Conservation (phyloP, 2,797 vertebrate species). For the Decapterus maruadsi region DNA sequence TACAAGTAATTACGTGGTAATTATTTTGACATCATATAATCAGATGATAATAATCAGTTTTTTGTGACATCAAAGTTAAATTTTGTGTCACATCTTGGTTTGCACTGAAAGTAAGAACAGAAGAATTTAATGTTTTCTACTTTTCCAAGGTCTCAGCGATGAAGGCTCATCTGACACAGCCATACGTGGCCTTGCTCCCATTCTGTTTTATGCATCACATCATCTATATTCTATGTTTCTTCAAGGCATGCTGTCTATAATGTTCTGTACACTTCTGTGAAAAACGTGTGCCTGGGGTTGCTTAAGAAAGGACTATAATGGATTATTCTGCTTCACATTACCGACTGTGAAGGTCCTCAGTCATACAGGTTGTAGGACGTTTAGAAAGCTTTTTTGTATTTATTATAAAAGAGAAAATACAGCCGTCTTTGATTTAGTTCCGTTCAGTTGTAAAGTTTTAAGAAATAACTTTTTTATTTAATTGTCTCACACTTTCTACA, state of each 20-base stretch:
- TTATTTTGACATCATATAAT: not conserved
- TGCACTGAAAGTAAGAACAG: not conserved
- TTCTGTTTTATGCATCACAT: constrained; percentile 51
- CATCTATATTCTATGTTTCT: constrained; percentile 53
- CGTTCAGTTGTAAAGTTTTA: not conserved
- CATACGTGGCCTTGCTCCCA: constrained; percentile 16
- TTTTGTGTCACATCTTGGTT: not conserved
- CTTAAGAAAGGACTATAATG: not conserved
- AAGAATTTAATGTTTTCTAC: not conserved
- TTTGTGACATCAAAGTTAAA: not conserved
- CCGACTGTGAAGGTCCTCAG: not conserved
- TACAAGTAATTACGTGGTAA: not conserved
- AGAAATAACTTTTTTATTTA: not conserved
- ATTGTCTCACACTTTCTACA: not conserved
- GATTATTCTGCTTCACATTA: constrained; percentile 11
- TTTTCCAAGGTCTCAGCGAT: constrained; percentile 18
- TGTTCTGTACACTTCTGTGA: constrained; percentile 2
- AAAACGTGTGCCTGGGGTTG: not conserved
- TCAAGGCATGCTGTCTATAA: constrained; percentile 29
- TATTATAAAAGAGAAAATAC: not conserved
- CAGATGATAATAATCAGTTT: too few species aligned
- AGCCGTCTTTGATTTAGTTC: not conserved
- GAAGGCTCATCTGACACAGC: not conserved
- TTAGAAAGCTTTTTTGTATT: not conserved
- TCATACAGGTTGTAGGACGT: not conserved